Percentiles rank a stretch among this genome's conserved stretches.
These are phyloP conservation scores for Ichneumon xanthorius DNA, from an alignment of 2,888 invertebrate genomes.

Conservation along the genomic window DNA sequence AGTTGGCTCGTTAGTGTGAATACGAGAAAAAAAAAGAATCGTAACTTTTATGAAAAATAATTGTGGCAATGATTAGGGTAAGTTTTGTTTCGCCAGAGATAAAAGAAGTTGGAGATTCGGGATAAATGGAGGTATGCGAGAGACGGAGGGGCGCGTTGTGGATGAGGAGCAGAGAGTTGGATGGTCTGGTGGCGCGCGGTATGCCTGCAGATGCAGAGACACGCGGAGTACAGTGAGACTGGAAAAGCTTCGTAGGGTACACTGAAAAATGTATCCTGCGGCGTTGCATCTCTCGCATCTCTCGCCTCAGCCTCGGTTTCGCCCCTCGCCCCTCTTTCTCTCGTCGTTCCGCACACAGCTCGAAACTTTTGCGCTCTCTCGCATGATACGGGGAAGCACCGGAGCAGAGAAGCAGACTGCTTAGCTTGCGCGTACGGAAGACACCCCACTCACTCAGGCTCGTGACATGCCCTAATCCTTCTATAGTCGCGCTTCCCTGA, in stretches of 20 bases:
- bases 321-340: neutral
- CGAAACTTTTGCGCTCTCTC: constrained; percentile 46
- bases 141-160: constrained; percentile 7
- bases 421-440: constrained; percentile 59
- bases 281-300: constrained; percentile 62
- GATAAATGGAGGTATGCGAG: constrained; percentile 39
- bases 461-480: constrained; percentile 65
- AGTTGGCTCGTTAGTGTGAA: neutral
- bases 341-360: constrained; percentile 21
- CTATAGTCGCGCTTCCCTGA: constrained; percentile 61
- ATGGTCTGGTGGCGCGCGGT: constrained; percentile 36
- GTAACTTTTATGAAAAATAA: neutral
- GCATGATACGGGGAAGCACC: constrained; percentile 33
- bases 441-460: constrained; percentile 61
- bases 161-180: constrained; percentile 40
- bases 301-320: constrained; percentile 48
- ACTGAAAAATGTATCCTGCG: constrained; percentile 65
- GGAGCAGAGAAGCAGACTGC: constrained; percentile 58
- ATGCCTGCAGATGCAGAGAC: constrained; percentile 49
- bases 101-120: constrained; percentile 19
- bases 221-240: constrained; percentile 43
- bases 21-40: neutral
- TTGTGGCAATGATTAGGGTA: constrained; percentile 21
- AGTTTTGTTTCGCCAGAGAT: neutral
- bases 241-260: constrained; percentile 57